phyloP scores from a whole-genome alignment of 2,888 invertebrate species.

The Belgica antarctica region DNA sequence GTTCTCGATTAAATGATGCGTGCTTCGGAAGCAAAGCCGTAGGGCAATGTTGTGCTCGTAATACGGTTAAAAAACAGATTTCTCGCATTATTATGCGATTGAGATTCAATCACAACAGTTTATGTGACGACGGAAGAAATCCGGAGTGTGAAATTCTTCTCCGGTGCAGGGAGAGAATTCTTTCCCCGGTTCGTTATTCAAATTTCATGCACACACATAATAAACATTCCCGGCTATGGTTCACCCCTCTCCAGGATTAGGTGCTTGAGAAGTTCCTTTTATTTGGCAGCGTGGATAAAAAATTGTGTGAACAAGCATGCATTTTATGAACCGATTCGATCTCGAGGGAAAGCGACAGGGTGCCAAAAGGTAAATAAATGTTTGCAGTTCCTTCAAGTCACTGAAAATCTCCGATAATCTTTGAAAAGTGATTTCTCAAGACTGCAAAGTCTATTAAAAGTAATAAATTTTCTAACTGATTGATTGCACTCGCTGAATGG shows the following conservation, averaged over 20 bases:
- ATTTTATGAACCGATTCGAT: constrained; percentile 14
- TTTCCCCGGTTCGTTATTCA: constrained; percentile 23
- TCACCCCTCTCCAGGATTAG: constrained; percentile 14
- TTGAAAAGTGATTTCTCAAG: neutral
- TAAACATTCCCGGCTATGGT: constrained; percentile 11
- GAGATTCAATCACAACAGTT: constrained; percentile 39
- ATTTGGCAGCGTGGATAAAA: neutral
- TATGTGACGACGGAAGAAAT: constrained; percentile 10
- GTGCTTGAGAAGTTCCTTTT: neutral
- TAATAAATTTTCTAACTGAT: constrained; percentile 20
- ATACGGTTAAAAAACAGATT: constrained; percentile 41
- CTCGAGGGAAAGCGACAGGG: constrained; percentile 26
- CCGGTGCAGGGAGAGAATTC: neutral
- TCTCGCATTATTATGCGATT: constrained; percentile 30
- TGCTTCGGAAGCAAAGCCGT: constrained; percentile 19
- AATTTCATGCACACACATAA: constrained; percentile 39
- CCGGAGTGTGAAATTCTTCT: constrained; percentile 29
- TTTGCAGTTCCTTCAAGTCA: constrained; percentile 9
- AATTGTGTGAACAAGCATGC: constrained; percentile 33
- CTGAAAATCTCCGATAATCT: neutral
- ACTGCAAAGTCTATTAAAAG: neutral
- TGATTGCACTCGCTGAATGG: neutral
- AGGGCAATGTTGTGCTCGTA: constrained; percentile 39
- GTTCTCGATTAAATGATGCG: constrained; percentile 44
- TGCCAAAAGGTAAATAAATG: constrained; percentile 36